Evolutionary conservation across 53 echinoderm and acorn worm species (phyloP).

Genomic region (Echinarachnius parma): DNA sequence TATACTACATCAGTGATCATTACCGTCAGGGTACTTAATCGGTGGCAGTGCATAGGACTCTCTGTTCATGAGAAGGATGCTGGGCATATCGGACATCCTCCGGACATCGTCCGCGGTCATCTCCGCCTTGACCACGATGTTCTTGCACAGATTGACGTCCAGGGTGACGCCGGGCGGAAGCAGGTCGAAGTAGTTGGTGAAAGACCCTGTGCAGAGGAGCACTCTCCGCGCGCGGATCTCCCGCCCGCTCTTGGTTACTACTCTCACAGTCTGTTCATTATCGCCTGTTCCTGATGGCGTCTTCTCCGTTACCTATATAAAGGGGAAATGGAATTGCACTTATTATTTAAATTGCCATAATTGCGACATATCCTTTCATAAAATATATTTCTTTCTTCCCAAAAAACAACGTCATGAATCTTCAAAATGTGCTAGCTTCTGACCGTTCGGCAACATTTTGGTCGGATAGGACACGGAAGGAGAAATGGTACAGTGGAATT

Average conservation of each 20-base stretch:
- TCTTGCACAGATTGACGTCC: conserved; percentile 42
- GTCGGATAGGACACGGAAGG: no score
- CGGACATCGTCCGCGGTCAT: conserved; percentile 49
- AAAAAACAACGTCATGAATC: no score
- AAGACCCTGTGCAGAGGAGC: conserved; percentile 73
- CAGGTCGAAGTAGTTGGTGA: conserved; percentile 54
- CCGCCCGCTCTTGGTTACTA: conserved; percentile 25
- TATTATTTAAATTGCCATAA: no score
- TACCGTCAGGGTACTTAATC: conserved; percentile 70
- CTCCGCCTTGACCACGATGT: conserved; percentile 55
- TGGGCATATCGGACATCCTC: conserved; percentile 65
- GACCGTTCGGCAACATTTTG: no score
- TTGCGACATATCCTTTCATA: no score
- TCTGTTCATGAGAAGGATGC: conserved; percentile 15
- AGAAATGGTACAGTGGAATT: no score
- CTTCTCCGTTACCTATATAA: no score
- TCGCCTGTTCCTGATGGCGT: background rate
- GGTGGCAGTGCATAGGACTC: conserved; percentile 55
- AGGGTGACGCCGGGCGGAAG: conserved; percentile 45
- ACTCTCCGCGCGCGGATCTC: conserved; percentile 51
- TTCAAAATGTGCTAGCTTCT: no score
- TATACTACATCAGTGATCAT: no score
- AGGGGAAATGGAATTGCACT: no score
- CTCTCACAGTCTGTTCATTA: conserved; percentile 13
- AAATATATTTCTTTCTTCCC: no score